A percentile compares a stretch with the other conserved stretches of the same genome.
phyloP scores from a whole-genome alignment of 2,113 vertebrate species.

The Megatriorchis doriae region DNA sequence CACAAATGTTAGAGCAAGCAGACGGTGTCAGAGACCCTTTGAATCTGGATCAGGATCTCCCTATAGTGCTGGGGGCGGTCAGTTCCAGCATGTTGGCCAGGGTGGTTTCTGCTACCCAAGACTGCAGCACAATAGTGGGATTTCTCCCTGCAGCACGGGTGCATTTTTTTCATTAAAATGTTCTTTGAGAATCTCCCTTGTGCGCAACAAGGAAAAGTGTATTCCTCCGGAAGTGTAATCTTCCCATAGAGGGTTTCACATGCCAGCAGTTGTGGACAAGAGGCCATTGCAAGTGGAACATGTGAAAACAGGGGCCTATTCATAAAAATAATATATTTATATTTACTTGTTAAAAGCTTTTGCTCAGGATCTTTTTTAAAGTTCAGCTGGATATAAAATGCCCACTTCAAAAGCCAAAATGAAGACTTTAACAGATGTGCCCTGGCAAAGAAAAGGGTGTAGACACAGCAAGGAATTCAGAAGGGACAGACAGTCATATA shows the following conservation, averaged over 20 bases:
- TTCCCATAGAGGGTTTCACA: neutral
- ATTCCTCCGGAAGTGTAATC: neutral
- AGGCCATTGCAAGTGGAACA: constrained; percentile 26
- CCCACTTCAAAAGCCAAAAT: constrained; percentile 39
- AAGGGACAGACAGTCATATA: neutral
- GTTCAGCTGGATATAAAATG: constrained; percentile 43
- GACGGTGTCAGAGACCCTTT: neutral
- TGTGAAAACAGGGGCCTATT: constrained; percentile 59
- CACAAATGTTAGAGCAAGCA: neutral
- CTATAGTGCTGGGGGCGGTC: neutral
- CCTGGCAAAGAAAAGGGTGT: constrained; percentile 31
- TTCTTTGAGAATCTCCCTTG: neutral
- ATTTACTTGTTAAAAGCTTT: constrained; percentile 44
- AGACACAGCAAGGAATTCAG: constrained; percentile 45
- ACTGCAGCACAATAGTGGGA: neutral
- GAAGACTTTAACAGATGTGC: constrained; percentile 62
- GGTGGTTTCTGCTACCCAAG: neutral
- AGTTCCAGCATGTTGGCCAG: neutral
- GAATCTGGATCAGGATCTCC: neutral
- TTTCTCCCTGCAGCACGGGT: neutral
- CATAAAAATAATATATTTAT: constrained; percentile 57
- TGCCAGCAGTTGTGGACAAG: constrained; percentile 28
- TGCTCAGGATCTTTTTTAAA: constrained; percentile 41
- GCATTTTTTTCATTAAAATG: neutral
- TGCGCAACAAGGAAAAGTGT: neutral